phyloP scores from a whole-genome alignment of 2,797 vertebrate genomes.

The Lepus oiostolus region DNA sequence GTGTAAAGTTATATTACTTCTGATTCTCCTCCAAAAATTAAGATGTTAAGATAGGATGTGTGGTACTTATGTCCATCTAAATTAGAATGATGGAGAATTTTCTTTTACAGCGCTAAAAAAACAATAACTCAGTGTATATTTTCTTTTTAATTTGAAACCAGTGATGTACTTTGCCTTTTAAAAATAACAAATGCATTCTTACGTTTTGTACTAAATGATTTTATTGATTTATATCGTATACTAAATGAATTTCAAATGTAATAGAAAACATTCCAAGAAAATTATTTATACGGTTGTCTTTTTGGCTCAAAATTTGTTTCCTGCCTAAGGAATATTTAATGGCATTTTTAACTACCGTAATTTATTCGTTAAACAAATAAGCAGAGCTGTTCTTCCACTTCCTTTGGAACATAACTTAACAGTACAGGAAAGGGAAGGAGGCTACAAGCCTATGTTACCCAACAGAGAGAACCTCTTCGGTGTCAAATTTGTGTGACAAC shows the following conservation, averaged over 20 bases:
- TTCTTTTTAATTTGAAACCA: not conserved
- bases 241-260: not conserved
- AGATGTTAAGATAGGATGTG: not conserved
- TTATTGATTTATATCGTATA: not conserved
- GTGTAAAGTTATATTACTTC: constrained; percentile 82
- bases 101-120: constrained; percentile 4
- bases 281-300: constrained; percentile 17
- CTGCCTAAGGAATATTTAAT: not conserved
- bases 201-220: not conserved
- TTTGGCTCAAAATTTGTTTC: not conserved
- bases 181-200: constrained; percentile 7
- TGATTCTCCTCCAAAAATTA: not conserved
- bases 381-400: not conserved
- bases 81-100: constrained; percentile 12
- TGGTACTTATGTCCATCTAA: not conserved
- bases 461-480: constrained; percentile 24
- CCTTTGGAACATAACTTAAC: not conserved
- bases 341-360: not conserved
- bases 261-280: constrained; percentile 47
- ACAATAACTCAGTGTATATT: not conserved
- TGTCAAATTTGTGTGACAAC: constrained; percentile 29
- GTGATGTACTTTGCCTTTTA: not conserved
- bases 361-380: constrained; percentile 31
- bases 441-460: not conserved
- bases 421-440: not conserved